Evolutionary conservation across 2,797 vertebrate genomes (phyloP), one percentile per base, ranked within the genome.

Genomic region (Coreius guichenoti): DNA sequence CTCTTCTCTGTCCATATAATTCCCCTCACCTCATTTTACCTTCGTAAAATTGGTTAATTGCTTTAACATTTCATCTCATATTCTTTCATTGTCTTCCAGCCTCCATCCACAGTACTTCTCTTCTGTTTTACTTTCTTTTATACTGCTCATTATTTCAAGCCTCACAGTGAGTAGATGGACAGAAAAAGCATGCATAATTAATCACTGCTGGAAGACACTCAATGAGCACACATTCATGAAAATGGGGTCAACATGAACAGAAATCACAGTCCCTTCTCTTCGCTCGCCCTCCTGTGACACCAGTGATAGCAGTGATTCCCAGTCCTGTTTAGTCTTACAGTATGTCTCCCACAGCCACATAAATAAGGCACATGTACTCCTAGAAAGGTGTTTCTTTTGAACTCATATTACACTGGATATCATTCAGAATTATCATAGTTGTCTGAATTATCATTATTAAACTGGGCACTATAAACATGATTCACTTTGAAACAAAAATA

Each of bases 151-250:
- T 82, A 90, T 84, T 88, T 63, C 72, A 75, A 88, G 75, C 51
- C 73, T 31, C 19, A 19, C 61, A 36, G 77, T 88, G 85, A 89
- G 94, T 90, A 88, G 73, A 88, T 86, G 84, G 87, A 85, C 90
- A 91, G 80, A 89, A 87, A 82, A 91, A 84, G 88, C 85, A 91
- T 90, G 86, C 89, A 92, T 94, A 92, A 95, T 91, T 94, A 92
- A 93, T 92, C 45, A 89, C 90, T 73, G 80, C 85, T 85, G 92
- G 88, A 83, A 90, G 70, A 69, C 92, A 93, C 92, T 92, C 82
- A 88, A 81, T 86, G 90, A 90, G 90, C 77, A 63, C 88, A 82
- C 82, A 77, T 78, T 84, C 83, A 86, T 91, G 90, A 86, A 86
- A 83, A 89, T 90, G 90, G 89, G 90, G 84, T 88, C 90, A 91